Conservation (phyloP, 2,888 invertebrate species). For the Sesia apiformis region DNA sequence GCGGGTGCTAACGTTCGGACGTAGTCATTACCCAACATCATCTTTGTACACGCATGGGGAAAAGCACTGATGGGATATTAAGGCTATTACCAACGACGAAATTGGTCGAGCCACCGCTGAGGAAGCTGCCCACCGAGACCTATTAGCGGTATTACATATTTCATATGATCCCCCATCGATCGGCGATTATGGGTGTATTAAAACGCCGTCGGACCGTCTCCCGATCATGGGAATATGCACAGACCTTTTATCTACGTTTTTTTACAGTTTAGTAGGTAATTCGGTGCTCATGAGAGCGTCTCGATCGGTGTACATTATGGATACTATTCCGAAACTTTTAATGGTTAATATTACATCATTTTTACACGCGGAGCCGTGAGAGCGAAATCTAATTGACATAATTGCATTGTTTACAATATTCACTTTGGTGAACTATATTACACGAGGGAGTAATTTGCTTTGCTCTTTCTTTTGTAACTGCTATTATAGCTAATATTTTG, state of each 20-base stretch:
- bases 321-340: constrained; percentile 37
- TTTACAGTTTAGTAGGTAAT: constrained; percentile 67
- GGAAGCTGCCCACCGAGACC: constrained; percentile 66
- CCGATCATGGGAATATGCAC: constrained; percentile 64
- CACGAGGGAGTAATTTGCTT: not conserved
- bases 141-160: constrained; percentile 71
- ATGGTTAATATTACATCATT: constrained; percentile 30
- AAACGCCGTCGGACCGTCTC: constrained; percentile 57
- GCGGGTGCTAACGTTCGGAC: constrained; percentile 30
- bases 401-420: not conserved
- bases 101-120: constrained; percentile 70
- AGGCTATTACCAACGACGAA: constrained; percentile 66
- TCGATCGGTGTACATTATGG: constrained; percentile 47
- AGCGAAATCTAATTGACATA: constrained; percentile 11
- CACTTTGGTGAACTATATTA: not conserved
- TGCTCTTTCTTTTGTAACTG: not conserved
- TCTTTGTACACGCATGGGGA: constrained; percentile 62
- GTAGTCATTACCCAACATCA: constrained; percentile 53
- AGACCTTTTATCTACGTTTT: constrained; percentile 57
- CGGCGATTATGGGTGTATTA: constrained; percentile 68
- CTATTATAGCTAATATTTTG: not conserved
- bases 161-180: constrained; percentile 61
- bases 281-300: constrained; percentile 48
- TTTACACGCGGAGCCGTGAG: constrained; percentile 35
- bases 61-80: constrained; percentile 65